A percentile compares a stretch with the other conserved stretches of the same genome.
Evolutionary conservation across 2,797 vertebrate species (phyloP).

Genomic region (Ambastaia sidthimunki): DNA sequence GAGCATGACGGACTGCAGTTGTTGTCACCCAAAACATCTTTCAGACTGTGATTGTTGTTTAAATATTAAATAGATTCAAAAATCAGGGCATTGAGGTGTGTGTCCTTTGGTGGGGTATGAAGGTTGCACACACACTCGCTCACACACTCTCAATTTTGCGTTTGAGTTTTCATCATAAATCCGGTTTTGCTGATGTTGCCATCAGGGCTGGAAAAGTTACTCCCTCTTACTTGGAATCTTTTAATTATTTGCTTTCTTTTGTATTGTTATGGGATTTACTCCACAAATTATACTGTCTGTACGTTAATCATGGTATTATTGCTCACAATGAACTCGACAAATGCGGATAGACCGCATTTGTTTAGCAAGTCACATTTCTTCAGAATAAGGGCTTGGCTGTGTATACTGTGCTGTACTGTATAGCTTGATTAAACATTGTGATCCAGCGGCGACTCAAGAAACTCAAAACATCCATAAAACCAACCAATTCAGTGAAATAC

Average conservation of each 20-base stretch:
- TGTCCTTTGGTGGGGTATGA: background rate
- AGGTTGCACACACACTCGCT: background rate
- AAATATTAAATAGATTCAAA: slow-evolving; percentile 19
- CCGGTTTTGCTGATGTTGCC: too few species aligned
- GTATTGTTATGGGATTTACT: too few species aligned
- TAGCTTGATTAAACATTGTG: background rate
- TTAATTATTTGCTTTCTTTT: too few species aligned
- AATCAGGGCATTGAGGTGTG: background rate
- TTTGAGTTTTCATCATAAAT: too few species aligned
- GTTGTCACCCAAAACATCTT: slow-evolving; percentile 34
- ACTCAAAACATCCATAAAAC: background rate
- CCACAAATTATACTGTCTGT: background rate
- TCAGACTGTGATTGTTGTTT: slow-evolving; percentile 30
- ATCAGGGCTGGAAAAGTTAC: too few species aligned
- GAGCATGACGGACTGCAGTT: background rate
- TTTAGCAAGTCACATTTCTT: slow-evolving; percentile 1
- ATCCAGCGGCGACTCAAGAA: slow-evolving; percentile 17
- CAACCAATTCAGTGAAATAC: background rate
- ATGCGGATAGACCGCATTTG: background rate
- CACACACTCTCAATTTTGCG: too few species aligned
- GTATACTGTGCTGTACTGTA: background rate
- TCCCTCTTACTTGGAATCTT: too few species aligned
- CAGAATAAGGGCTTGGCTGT: slow-evolving; percentile 12
- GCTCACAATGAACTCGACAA: background rate
- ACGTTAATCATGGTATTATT: background rate